Percentiles rank a stretch among this genome's conserved stretches.
Conservation (phyloP, 2,797 vertebrate species). For the Onychomys leucogaster region DNA sequence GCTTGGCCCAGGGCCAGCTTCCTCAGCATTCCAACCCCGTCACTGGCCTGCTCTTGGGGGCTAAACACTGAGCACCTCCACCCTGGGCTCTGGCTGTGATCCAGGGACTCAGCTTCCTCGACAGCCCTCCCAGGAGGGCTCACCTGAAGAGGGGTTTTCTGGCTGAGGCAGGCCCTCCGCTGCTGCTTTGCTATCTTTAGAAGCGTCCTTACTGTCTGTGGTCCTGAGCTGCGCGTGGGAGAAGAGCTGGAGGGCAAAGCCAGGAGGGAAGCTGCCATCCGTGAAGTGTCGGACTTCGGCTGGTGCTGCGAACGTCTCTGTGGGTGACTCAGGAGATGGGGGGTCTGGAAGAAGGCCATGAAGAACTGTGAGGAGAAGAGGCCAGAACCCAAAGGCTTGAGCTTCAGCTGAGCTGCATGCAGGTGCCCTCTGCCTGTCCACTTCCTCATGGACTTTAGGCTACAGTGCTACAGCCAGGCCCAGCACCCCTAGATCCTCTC, state of each 20-base stretch:
- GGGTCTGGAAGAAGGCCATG: background rate
- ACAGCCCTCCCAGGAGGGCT: background rate
- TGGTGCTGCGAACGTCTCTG: slow-evolving; percentile 76
- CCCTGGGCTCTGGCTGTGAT: background rate
- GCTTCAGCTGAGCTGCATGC: background rate
- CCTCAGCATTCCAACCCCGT: background rate
- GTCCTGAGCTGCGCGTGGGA: slow-evolving; percentile 78
- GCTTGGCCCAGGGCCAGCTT: background rate
- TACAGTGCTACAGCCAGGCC: background rate
- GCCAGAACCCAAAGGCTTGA: background rate
- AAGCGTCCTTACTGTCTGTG: slow-evolving; percentile 22
- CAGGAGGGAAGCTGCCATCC: slow-evolving; percentile 81
- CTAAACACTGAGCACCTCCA: background rate
- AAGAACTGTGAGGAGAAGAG: background rate
- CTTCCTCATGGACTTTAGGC: too few relatives aligned
- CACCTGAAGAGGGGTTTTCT: slow-evolving; percentile 76
- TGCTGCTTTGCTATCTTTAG: background rate
- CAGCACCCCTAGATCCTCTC: background rate
- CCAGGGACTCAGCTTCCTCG: background rate
- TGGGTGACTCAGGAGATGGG: slow-evolving; percentile 58
- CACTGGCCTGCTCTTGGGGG: background rate
- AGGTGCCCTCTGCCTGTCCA: background rate
- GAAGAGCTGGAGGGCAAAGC: slow-evolving; percentile 83
- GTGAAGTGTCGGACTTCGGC: slow-evolving; percentile 84
- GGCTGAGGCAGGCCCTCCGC: slow-evolving; percentile 9